Conservation (phyloP, 2,797 vertebrate genomes). For the Sardinella longiceps region DNA sequence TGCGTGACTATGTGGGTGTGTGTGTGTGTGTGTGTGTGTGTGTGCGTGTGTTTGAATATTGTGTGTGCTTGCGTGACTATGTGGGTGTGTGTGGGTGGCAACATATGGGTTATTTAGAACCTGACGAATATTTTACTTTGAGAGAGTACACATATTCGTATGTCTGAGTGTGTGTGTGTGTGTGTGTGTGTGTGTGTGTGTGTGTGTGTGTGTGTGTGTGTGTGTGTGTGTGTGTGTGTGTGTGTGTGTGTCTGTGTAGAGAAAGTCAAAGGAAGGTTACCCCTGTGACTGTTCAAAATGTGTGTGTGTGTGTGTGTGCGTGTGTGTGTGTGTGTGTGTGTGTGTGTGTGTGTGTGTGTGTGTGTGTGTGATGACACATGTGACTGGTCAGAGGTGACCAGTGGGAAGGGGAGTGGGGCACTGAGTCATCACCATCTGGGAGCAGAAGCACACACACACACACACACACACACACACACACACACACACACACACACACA, state of each 20-base stretch:
- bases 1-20: neutral
- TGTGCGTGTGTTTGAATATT: no score
- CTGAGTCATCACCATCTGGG: constrained; percentile 15
- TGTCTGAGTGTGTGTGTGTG: constrained; percentile 31
- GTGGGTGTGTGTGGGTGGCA: neutral
- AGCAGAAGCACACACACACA: no score
- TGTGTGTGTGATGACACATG: neutral
- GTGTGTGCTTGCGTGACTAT: neutral
- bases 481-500: no score
- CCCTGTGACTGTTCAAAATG: neutral
- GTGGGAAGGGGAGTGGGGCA: neutral
- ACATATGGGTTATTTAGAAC: neutral
- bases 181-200: constrained; percentile 40
- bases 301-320: constrained; percentile 20
- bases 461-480: no score
- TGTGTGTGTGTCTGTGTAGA: neutral
- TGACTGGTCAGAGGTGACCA: neutral
- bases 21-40: neutral
- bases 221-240: constrained; percentile 19
- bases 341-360: constrained; percentile 25
- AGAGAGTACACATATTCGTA: constrained; percentile 37
- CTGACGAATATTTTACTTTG: constrained; percentile 2
- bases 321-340: constrained; percentile 19
- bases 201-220: constrained; percentile 29
- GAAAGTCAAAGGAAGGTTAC: neutral